Evolutionary conservation across 2,797 vertebrate genomes (phyloP).

Genomic region (Sebastiscus tertius): DNA sequence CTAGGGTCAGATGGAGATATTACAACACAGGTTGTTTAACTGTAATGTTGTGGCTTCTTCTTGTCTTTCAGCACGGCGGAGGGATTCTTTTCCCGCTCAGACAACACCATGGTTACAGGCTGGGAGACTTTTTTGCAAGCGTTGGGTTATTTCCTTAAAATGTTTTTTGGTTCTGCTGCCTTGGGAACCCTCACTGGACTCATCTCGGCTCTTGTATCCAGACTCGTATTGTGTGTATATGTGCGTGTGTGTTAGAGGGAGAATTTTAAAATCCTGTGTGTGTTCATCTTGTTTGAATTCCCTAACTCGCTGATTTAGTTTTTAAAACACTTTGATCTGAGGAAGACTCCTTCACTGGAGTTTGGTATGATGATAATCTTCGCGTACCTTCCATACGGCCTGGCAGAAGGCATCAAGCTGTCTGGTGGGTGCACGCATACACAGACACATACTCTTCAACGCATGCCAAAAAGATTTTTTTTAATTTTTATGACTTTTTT

Average conservation of each 20-base stretch:
- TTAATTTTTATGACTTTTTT: not conserved
- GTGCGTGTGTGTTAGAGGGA: not conserved
- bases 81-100: constrained; percentile 92
- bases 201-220: constrained; percentile 98
- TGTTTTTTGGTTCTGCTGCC: constrained; percentile 98
- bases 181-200: constrained; percentile 97
- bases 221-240: constrained; percentile 6
- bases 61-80: constrained; percentile 91
- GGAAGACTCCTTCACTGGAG: constrained; percentile 96
- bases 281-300: constrained; percentile 14
- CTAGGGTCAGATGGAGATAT: constrained; percentile 42
- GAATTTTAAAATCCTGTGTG: not conserved
- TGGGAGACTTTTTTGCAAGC: constrained; percentile 97
- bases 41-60: not conserved
- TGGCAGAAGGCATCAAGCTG: constrained; percentile 96
- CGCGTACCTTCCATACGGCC: constrained; percentile 96
- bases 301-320: constrained; percentile 74
- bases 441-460: not conserved
- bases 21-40: not conserved
- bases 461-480: not conserved
- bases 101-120: constrained; percentile 90
- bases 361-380: constrained; percentile 99
- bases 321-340: constrained; percentile 95
- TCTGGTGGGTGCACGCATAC: constrained; percentile 84
- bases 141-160: constrained; percentile 94